Conservation (phyloP, 2,113 vertebrate species). For the Cyanoliseus patagonus region DNA sequence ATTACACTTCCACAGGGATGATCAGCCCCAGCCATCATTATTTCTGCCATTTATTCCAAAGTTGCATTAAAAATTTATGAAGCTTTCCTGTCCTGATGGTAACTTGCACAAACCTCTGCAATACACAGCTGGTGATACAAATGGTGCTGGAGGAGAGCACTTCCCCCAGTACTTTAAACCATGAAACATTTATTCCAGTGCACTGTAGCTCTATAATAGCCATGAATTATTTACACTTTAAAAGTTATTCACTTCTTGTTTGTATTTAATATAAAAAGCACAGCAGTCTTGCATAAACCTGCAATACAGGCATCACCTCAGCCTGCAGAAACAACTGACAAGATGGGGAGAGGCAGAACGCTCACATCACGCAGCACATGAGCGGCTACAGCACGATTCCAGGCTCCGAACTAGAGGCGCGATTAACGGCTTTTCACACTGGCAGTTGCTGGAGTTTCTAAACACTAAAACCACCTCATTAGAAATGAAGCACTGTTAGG, state of each 20-base stretch:
- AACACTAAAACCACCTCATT: neutral
- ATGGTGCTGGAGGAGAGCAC: neutral
- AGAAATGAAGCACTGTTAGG: neutral
- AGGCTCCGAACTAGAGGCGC: neutral
- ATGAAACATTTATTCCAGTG: constrained; percentile 26
- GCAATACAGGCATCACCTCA: neutral
- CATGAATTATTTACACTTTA: neutral
- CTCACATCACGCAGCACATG: neutral
- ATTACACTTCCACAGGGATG: neutral
- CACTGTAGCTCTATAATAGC: neutral
- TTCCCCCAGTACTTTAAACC: neutral
- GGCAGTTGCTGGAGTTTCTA: neutral
- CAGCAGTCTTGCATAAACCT: neutral
- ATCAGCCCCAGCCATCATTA: neutral
- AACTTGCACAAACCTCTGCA: neutral
- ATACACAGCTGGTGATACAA: neutral
- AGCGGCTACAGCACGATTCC: neutral
- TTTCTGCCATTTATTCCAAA: neutral
- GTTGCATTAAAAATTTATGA: neutral
- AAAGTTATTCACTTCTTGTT: neutral
- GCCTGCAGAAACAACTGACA: neutral
- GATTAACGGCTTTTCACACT: neutral
- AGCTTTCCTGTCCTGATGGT: neutral
- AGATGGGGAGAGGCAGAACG: neutral
- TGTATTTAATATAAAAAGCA: neutral